Evolutionary conservation across 2,113 vertebrate species (phyloP).

Genomic region (Seriola rivoliana): DNA sequence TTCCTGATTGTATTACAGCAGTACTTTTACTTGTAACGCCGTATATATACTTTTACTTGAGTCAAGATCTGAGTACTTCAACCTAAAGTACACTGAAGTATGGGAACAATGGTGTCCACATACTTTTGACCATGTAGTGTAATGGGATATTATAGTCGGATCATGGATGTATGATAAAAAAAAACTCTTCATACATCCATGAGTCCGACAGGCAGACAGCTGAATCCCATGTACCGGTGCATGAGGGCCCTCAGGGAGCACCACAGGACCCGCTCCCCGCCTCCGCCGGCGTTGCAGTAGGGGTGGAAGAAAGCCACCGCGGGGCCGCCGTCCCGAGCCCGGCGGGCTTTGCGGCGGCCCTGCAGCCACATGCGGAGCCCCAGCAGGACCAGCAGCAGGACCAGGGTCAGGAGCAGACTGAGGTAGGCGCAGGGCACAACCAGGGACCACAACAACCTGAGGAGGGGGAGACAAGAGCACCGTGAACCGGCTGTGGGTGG

Average conservation of each 20-base stretch:
- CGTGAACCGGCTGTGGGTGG: background rate
- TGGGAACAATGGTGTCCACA: background rate
- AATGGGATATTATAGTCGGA: background rate
- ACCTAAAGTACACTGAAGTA: background rate
- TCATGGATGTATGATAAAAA: background rate
- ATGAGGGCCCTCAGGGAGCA: constrained; percentile 91
- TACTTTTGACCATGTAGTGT: background rate
- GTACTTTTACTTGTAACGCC: background rate
- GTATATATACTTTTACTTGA: background rate
- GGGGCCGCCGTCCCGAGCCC: constrained; percentile 73
- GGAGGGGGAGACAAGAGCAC: background rate
- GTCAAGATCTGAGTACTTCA: no score
- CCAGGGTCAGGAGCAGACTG: constrained; percentile 83
- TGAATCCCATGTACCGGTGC: constrained; percentile 82
- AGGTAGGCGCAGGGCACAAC: constrained; percentile 88
- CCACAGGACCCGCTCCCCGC: constrained; percentile 96
- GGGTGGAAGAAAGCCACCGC: constrained; percentile 95
- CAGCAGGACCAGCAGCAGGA: constrained; percentile 82
- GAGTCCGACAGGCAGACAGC: background rate
- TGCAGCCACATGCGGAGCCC: constrained; percentile 86
- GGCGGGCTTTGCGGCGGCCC: constrained; percentile 78
- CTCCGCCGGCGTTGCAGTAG: constrained; percentile 94
- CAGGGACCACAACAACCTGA: constrained; percentile 90
- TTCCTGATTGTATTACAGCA: no score
- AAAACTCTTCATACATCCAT: background rate